Percentiles rank a stretch among this genome's conserved stretches.
These are phyloP conservation scores for Ictidomys tridecemlineatus DNA, from an alignment of 2,113 vertebrate genomes.

Conservation along the genomic window DNA sequence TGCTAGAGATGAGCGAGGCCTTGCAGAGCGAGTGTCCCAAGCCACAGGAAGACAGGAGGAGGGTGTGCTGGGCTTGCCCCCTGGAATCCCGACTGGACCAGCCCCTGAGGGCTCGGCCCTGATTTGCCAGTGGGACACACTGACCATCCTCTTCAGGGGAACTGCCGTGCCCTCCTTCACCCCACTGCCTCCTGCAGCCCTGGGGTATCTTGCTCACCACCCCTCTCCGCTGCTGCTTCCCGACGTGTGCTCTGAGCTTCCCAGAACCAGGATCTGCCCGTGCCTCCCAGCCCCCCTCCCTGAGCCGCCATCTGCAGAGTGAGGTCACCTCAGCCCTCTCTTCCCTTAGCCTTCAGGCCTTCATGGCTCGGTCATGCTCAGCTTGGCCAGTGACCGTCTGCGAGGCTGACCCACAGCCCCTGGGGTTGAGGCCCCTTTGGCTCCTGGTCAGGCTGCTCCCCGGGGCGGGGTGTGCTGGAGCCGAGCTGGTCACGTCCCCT, in stretches of 20 bases:
- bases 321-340: not conserved
- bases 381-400: not conserved
- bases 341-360: not conserved
- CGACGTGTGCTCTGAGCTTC: constrained; percentile 59
- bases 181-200: not conserved
- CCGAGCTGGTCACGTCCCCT: not conserved
- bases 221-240: constrained; percentile 23
- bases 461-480: not conserved
- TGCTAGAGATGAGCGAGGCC: constrained; percentile 18
- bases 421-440: constrained; percentile 11
- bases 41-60: not conserved
- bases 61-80: not conserved
- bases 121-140: not conserved
- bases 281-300: not conserved
- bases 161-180: not conserved
- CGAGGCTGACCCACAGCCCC: not conserved
- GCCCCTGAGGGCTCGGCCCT: not conserved
- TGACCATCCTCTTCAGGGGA: not conserved
- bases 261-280: not conserved
- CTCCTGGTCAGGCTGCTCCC: not conserved
- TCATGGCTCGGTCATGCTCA: not conserved
- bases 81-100: not conserved
- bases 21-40: not conserved
- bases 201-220: not conserved
- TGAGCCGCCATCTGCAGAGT: constrained; percentile 53